phyloP scores from a whole-genome alignment of 1,140 invertebrate genomes.

The Eulimnadia texana region DNA sequence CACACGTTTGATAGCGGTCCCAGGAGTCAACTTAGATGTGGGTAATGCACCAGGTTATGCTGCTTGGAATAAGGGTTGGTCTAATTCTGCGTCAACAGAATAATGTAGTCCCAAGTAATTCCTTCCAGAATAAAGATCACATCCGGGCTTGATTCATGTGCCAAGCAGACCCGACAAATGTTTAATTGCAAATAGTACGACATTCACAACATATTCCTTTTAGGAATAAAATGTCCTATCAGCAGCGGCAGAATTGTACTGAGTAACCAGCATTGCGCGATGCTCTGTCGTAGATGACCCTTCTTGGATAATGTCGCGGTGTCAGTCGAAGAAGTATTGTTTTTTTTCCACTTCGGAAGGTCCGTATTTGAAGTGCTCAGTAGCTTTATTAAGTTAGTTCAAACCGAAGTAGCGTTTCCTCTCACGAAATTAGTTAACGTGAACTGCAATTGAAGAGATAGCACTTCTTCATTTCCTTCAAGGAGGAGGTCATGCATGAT shows the following conservation, averaged over 20 bases:
- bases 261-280: slow-evolving; percentile 8
- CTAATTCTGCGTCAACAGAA: background rate
- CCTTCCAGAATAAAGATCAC: slow-evolving; percentile 7
- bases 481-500: slow-evolving; percentile 13
- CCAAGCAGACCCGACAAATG: slow-evolving; percentile 10
- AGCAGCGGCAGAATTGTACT: slow-evolving; percentile 8
- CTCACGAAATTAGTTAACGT: slow-evolving; percentile 5
- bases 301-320: background rate
- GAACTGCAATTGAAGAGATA: slow-evolving; percentile 4
- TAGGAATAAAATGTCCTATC: background rate
- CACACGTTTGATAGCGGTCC: slow-evolving; percentile 11
- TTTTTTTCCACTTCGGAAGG: slow-evolving; percentile 12
- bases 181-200: slow-evolving; percentile 3
- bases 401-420: slow-evolving; percentile 7
- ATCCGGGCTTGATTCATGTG: background rate
- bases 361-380: slow-evolving; percentile 8
- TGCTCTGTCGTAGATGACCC: slow-evolving; percentile 11
- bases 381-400: slow-evolving; percentile 5
- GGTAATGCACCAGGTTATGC: slow-evolving; percentile 14
- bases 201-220: background rate
- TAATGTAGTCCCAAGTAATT: slow-evolving; percentile 8
- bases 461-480: no score
- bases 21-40: slow-evolving; percentile 3
- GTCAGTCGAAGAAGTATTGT: slow-evolving; percentile 9
- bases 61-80: slow-evolving; percentile 5